A percentile compares a stretch with the other conserved stretches of the same genome.
phyloP scores from a whole-genome alignment of 2,888 invertebrate species.

The Ectobius pallidus region DNA sequence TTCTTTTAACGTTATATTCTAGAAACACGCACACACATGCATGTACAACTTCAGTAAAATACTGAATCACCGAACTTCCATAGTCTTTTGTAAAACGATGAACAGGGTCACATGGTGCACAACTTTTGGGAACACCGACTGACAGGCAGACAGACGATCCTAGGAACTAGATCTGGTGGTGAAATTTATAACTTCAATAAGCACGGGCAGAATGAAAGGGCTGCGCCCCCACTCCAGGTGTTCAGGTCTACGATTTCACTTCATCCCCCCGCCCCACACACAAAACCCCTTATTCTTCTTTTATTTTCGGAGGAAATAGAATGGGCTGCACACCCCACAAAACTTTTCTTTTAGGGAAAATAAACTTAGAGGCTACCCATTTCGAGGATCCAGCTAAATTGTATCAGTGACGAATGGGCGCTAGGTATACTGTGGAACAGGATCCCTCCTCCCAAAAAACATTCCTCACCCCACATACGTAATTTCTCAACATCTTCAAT shows the following conservation, averaged over 20 bases:
- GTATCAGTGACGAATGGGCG: not conserved
- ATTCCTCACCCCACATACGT: no score
- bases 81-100: no score
- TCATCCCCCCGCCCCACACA: no score
- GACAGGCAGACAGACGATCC: not conserved
- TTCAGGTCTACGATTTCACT: slow-evolving; percentile 1
- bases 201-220: slow-evolving; percentile 1
- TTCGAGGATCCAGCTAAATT: not conserved
- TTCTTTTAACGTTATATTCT: no score
- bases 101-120: not conserved
- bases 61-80: no score
- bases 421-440: no score
- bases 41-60: no score
- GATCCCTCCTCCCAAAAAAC: no score
- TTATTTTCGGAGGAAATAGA: not conserved
- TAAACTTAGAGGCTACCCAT: not conserved
- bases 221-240: not conserved
- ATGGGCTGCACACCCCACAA: not conserved
- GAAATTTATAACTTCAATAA: slow-evolving; percentile 33
- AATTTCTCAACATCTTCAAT: no score
- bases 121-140: not conserved
- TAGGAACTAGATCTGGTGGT: slow-evolving; percentile 7
- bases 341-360: slow-evolving; percentile 9
- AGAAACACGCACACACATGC: no score
- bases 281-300: no score